Percentiles rank a stretch among this genome's conserved stretches.
Evolutionary conservation across 30 jellyfish, hydroid and myxozoan species (phyloP).

Genomic region (Pelagia noctiluca): DNA sequence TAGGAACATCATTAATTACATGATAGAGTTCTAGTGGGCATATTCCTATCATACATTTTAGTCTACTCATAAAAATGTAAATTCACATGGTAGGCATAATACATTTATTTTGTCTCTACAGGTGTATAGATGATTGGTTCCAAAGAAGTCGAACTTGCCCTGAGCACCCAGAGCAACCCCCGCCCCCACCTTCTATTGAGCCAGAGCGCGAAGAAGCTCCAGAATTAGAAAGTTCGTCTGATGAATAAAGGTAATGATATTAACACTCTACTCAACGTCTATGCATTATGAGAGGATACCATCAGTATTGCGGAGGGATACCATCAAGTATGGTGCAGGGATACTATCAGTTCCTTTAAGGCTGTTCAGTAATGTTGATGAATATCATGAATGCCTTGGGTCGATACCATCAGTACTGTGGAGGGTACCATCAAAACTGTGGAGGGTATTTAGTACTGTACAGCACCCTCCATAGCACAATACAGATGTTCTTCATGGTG

Average conservation of each 20-base stretch:
- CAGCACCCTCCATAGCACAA: no score
- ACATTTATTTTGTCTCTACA: conserved; percentile 2
- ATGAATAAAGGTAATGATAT: conserved; percentile 2
- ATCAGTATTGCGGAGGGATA: no score
- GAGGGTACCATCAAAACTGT: no score
- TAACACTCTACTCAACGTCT: no score
- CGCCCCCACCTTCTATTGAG: conserved; percentile 39
- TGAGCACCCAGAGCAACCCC: conserved; percentile 93
- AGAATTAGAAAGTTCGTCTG: not conserved
- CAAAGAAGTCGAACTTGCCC: conserved; percentile 96
- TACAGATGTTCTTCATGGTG: no score
- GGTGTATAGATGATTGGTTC: conserved; percentile 99
- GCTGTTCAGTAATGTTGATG: no score
- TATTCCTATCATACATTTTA: not conserved
- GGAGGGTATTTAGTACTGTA: no score
- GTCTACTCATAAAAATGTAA: not conserved
- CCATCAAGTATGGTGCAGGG: no score
- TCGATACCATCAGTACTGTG: no score
- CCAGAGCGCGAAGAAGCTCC: conserved; percentile 9
- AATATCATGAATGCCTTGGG: no score
- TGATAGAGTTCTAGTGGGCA: not conserved
- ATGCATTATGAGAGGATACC: no score
- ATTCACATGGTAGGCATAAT: not conserved
- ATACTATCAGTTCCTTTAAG: no score
- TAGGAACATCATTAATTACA: not conserved